These are phyloP conservation scores for Chrysolina oricalcia DNA, from an alignment of 2,888 invertebrate genomes.

Conservation along the genomic window DNA sequence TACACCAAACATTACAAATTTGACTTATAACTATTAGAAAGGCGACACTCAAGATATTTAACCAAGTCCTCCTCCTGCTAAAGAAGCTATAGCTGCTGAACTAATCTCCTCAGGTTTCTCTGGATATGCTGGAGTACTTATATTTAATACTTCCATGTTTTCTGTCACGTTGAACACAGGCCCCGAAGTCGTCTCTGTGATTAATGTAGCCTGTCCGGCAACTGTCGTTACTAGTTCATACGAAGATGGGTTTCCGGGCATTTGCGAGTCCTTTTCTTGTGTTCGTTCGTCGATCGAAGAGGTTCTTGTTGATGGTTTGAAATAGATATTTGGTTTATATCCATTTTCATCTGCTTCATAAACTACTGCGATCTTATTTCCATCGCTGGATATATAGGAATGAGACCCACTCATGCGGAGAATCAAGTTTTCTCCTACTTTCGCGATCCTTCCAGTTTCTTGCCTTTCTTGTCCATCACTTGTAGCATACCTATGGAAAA, in stretches of 20 bases:
- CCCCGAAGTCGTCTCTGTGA: too few species aligned
- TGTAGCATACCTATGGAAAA: conserved; percentile 54
- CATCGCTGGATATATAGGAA: conserved; percentile 71
- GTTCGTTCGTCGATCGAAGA: background rate
- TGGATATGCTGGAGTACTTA: too few species aligned
- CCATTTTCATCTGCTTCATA: conserved; percentile 73
- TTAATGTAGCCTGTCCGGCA: too few species aligned
- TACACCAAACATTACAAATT: too few species aligned
- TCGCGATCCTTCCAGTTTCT: conserved; percentile 56
- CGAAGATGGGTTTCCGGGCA: background rate
- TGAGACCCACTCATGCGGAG: conserved; percentile 68
- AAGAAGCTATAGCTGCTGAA: conserved; percentile 65
- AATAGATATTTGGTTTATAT: conserved; percentile 24
- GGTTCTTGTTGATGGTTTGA: background rate
- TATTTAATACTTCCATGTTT: too few species aligned
- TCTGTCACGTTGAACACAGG: too few species aligned
- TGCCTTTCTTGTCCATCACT: conserved; percentile 43
- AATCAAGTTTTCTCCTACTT: conserved; percentile 52
- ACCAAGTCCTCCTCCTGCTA: conserved; percentile 64
- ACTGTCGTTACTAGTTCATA: background rate
- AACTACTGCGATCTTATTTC: conserved; percentile 68
- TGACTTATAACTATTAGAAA: too few species aligned
- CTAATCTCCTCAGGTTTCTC: conserved; percentile 56
- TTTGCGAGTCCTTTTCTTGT: background rate
- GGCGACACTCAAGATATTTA: background rate